Evolutionary conservation across 2,797 vertebrate genomes (phyloP).

Genomic region (Tragelaphus eurycerus): DNA sequence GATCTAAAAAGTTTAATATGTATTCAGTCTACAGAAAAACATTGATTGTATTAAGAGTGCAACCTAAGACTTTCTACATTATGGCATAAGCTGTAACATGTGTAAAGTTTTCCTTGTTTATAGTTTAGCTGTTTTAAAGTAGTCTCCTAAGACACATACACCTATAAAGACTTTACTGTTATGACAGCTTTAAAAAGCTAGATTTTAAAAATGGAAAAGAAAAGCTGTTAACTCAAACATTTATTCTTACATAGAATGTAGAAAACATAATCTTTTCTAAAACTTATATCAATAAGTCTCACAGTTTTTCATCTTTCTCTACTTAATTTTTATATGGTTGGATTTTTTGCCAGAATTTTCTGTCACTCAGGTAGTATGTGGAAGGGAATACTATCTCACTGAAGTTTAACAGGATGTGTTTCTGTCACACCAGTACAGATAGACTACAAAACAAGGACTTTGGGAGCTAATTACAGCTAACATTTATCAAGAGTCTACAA

Average conservation of each 20-base stretch:
- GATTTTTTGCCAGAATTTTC: neutral
- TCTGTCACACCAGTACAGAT: neutral
- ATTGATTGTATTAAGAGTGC: neutral
- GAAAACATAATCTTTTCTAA: constrained; percentile 1
- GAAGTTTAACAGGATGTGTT: neutral
- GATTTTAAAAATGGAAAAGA: neutral
- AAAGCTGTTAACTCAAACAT: neutral
- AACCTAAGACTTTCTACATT: neutral
- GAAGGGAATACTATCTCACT: neutral
- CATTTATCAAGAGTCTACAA: neutral
- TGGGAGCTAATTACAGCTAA: neutral
- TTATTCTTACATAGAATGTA: neutral
- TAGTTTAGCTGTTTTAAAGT: neutral
- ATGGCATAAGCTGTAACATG: neutral
- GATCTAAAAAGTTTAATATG: neutral
- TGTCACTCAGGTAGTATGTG: neutral
- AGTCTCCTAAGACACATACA: neutral
- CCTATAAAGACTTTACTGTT: neutral
- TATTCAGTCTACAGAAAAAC: neutral
- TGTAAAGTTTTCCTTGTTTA: constrained; percentile 14
- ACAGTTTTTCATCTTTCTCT: neutral
- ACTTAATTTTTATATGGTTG: neutral
- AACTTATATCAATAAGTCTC: neutral
- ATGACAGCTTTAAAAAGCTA: neutral
- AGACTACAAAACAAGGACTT: neutral